phyloP scores from a whole-genome alignment of 2,113 vertebrate species.

The Prochilodus magdalenae region DNA sequence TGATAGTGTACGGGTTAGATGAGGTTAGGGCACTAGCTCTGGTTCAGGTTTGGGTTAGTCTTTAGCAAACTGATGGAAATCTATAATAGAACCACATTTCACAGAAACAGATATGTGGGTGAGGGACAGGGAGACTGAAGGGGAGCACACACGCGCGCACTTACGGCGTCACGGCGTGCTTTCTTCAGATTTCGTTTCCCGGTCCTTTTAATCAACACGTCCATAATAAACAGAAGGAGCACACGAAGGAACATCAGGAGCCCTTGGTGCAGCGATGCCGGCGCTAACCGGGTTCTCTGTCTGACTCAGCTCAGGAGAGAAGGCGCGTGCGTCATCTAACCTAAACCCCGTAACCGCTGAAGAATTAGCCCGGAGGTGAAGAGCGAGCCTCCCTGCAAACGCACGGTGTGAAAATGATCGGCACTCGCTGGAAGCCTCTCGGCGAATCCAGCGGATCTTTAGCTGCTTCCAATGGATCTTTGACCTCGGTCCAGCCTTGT shows the following conservation, averaged over 20 bases:
- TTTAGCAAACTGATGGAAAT: too few relatives aligned
- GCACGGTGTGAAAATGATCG: constrained; percentile 3
- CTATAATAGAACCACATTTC: too few relatives aligned
- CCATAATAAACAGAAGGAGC: not conserved
- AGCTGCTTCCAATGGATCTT: constrained; percentile 11
- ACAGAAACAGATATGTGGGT: too few relatives aligned
- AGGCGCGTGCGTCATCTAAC: not conserved
- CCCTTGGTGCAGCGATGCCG: not conserved
- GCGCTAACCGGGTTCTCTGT: not conserved
- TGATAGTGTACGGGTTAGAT: too few relatives aligned
- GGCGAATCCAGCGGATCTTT: not conserved
- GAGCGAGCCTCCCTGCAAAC: not conserved
- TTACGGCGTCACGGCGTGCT: too few relatives aligned
- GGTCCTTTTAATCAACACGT: too few relatives aligned
- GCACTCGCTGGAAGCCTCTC: not conserved
- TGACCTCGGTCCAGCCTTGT: constrained; percentile 11
- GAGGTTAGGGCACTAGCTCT: too few relatives aligned
- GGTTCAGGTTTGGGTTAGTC: too few relatives aligned
- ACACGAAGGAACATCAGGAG: not conserved
- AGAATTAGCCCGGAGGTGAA: not conserved
- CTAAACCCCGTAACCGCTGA: not conserved
- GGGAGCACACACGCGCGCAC: too few relatives aligned
- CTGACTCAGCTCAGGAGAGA: not conserved
- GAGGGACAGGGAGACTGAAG: too few relatives aligned
- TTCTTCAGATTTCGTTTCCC: too few relatives aligned